Conservation (phyloP, 2,888 invertebrate genomes). For the Dascillus cervinus region DNA sequence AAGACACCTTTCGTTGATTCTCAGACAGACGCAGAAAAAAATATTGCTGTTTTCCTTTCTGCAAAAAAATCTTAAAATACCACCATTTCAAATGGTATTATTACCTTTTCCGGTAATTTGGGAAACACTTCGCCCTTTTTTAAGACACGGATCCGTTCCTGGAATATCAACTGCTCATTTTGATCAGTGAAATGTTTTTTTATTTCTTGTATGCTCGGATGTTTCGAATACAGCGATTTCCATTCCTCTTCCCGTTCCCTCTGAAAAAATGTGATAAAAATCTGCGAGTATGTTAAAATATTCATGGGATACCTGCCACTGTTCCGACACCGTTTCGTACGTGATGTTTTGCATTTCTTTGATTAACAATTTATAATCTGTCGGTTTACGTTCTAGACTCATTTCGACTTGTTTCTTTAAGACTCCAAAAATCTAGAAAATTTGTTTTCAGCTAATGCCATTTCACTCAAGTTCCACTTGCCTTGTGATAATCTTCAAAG, state of each 20-base stretch:
- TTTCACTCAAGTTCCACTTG: slow-evolving; percentile 12
- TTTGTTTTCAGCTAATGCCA: not conserved
- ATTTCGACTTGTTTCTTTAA: slow-evolving; percentile 34
- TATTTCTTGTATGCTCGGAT: slow-evolving; percentile 31
- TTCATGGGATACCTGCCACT: slow-evolving; percentile 38
- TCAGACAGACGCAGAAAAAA: slow-evolving; percentile 18
- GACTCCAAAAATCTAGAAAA: slow-evolving; percentile 30
- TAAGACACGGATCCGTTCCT: slow-evolving; percentile 30
- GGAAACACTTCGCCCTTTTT: slow-evolving; percentile 30
- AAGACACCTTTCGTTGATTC: slow-evolving; percentile 17
- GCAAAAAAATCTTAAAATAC: slow-evolving; percentile 6
- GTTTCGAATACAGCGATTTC: slow-evolving; percentile 13
- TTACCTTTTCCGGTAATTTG: slow-evolving; percentile 31
- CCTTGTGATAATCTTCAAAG: slow-evolving; percentile 35
- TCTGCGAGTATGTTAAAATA: too few species aligned
- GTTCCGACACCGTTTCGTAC: slow-evolving; percentile 29
- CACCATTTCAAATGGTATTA: not conserved
- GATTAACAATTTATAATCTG: slow-evolving; percentile 30
- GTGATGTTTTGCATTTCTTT: slow-evolving; percentile 29
- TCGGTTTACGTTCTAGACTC: slow-evolving; percentile 31
- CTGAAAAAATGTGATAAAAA: slow-evolving; percentile 26
- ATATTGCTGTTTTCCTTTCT: slow-evolving; percentile 20
- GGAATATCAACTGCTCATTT: slow-evolving; percentile 26
- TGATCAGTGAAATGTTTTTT: slow-evolving; percentile 22
- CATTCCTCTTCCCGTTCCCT: slow-evolving; percentile 31